Percentiles rank a stretch among this genome's conserved stretches.
Conservation (phyloP, 2,797 vertebrate genomes). For the Rhynchonycteris naso region DNA sequence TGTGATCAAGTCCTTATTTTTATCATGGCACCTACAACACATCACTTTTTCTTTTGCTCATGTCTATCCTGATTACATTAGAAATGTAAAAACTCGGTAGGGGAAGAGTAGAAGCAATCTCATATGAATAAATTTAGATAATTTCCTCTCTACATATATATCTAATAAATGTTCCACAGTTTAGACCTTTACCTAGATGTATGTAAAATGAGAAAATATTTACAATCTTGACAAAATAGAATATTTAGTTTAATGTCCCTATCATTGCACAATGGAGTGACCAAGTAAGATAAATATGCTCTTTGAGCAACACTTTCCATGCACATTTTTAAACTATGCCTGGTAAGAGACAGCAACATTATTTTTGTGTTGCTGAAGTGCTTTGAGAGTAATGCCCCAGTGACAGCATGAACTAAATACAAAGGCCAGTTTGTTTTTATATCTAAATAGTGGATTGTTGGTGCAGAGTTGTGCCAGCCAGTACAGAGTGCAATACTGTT, state of each 20-base stretch:
- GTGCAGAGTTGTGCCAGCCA: conserved; percentile 86
- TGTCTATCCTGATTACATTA: neutral
- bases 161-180: neutral
- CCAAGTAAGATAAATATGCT: conserved; percentile 26
- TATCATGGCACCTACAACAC: neutral
- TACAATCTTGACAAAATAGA: neutral
- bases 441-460: conserved; percentile 83
- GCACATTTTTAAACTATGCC: conserved; percentile 54
- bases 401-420: conserved; percentile 81
- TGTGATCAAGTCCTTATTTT: neutral
- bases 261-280: neutral
- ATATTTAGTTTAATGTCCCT: neutral
- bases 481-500: conserved; percentile 83
- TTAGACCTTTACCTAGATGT: neutral
- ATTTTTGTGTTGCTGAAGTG: conserved; percentile 78
- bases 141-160: neutral
- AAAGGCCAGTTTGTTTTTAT: conserved; percentile 85
- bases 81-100: neutral
- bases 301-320: conserved; percentile 24
- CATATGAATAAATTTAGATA: neutral
- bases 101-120: neutral
- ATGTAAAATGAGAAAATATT: neutral
- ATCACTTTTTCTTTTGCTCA: neutral
- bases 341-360: conserved; percentile 67
- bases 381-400: conserved; percentile 71